phyloP scores from a whole-genome alignment of 1,140 invertebrate genomes.

The Idris sp. region DNA sequence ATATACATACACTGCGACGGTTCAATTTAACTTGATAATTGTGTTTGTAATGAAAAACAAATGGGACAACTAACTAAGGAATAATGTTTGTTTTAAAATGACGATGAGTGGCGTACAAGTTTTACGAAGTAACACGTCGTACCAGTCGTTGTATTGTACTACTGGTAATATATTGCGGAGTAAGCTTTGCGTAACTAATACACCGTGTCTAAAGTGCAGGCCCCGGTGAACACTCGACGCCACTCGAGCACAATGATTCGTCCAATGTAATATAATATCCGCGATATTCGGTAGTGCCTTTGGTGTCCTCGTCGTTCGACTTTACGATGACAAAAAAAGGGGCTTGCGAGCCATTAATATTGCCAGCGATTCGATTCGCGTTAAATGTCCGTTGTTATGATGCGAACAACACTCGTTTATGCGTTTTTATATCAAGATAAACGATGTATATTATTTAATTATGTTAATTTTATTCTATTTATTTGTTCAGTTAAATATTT shows the following conservation, averaged over 20 bases:
- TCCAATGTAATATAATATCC: slow-evolving; percentile 57
- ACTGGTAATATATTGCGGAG: slow-evolving; percentile 43
- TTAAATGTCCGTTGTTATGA: slow-evolving; percentile 50
- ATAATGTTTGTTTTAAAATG: slow-evolving; percentile 34
- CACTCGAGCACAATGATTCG: slow-evolving; percentile 58
- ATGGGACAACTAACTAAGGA: slow-evolving; percentile 8
- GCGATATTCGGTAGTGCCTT: slow-evolving; percentile 48
- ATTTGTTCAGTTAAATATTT: too few species aligned
- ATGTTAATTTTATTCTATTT: slow-evolving; percentile 25
- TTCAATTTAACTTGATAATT: not conserved
- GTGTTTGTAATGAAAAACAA: slow-evolving; percentile 25
- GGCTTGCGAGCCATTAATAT: slow-evolving; percentile 40
- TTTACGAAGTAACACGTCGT: slow-evolving; percentile 11
- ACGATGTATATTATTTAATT: slow-evolving; percentile 15
- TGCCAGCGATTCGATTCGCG: slow-evolving; percentile 53
- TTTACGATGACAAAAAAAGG: slow-evolving; percentile 44
- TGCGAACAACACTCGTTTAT: slow-evolving; percentile 23
- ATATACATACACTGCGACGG: too few species aligned
- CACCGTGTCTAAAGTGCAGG: slow-evolving; percentile 47
- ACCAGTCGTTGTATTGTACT: slow-evolving; percentile 58
- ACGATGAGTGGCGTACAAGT: too few species aligned
- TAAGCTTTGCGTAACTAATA: slow-evolving; percentile 54
- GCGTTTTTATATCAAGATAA: slow-evolving; percentile 12
- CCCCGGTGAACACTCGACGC: slow-evolving; percentile 43
- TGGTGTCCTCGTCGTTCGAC: slow-evolving; percentile 32